These are phyloP conservation scores for Psammodynastes pulverulentus DNA, from an alignment of 2,113 vertebrate genomes.

Conservation along the genomic window DNA sequence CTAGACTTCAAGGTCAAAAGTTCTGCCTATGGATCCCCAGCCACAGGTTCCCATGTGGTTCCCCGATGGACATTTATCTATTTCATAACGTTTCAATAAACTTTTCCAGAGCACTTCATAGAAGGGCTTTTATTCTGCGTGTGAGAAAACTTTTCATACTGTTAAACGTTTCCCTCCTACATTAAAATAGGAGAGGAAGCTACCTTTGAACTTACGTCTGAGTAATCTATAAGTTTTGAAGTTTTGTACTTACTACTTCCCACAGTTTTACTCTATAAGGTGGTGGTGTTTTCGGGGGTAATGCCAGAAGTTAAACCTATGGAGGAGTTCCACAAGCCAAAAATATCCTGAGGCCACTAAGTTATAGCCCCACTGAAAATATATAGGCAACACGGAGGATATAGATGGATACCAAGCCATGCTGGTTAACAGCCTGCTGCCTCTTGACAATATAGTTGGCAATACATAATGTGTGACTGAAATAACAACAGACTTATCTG, in stretches of 20 bases:
- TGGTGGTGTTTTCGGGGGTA: not conserved
- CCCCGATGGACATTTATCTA: not conserved
- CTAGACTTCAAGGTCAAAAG: not conserved
- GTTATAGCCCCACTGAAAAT: not conserved
- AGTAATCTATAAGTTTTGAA: not conserved
- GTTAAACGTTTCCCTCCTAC: not conserved
- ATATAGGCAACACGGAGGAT: not conserved
- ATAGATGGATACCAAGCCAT: not conserved
- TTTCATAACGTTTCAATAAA: not conserved
- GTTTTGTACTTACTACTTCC: not conserved
- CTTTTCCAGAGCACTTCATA: not conserved
- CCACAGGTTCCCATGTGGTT: not conserved
- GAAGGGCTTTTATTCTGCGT: not conserved
- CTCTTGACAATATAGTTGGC: conserved; percentile 1
- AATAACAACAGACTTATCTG: conserved; percentile 42
- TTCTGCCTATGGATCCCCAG: not conserved
- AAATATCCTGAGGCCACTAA: no score
- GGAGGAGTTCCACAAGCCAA: not conserved
- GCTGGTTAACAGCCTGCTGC: not conserved
- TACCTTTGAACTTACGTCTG: not conserved
- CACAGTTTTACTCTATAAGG: not conserved
- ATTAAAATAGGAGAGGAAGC: not conserved
- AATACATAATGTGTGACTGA: not conserved
- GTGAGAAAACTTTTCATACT: not conserved
- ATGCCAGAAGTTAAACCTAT: not conserved